Evolutionary conservation across 2,113 vertebrate species (phyloP), one percentile per base, ranked within the genome.

Genomic region (Nothocercus nigrocapillus): DNA sequence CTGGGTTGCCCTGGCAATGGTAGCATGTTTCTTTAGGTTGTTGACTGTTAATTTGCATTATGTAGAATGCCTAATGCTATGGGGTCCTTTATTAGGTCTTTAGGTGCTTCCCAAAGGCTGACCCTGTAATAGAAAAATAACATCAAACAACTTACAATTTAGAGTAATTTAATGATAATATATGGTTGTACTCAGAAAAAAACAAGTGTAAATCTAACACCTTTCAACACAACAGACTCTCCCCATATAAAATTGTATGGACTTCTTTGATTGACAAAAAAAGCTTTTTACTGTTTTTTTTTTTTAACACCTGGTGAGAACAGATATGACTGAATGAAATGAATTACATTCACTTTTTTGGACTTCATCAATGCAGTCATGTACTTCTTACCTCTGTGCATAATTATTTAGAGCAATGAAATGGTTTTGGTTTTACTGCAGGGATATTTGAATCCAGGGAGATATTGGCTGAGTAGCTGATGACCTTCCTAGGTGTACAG

Each of bases 181-280:
- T 5, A 5, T 72, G 25, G 5, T 69, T 93, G n/a, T 42, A n/a
- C 40, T 74, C 47, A 79, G 76, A 73, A 86, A 91, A 78, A 47
- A 6, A 44, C 12, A 49, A 49, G 17, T 75, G 22, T 86, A 95
- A 95, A 96, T 66, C 27, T 75, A 69, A 1, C 38, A 75, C 56
- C 18, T 51, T 91, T 86, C 76, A 72, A 75, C 44, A 61, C 61
- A 77, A 49, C 11, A 80, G 14, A 14, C 15, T 58, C 4, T 73
- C 44, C 8, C 36, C 13, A 32, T 28, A 73, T 59, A 63, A 51
- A 90, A 34, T 69, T 56, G 77, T 47, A 58, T 58, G n/a, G 81
- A 61, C 51, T 62, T 22, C 11, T 91, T 94, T 78, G 85, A 67
- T n/a, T 51, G 54, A 80, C 20, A 77, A 94, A 96, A 92, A 62